Percentiles rank a stretch among this genome's conserved stretches.
These are phyloP conservation scores for Cactoblastis cactorum DNA, from an alignment of 2,888 invertebrate species.

Conservation along the genomic window DNA sequence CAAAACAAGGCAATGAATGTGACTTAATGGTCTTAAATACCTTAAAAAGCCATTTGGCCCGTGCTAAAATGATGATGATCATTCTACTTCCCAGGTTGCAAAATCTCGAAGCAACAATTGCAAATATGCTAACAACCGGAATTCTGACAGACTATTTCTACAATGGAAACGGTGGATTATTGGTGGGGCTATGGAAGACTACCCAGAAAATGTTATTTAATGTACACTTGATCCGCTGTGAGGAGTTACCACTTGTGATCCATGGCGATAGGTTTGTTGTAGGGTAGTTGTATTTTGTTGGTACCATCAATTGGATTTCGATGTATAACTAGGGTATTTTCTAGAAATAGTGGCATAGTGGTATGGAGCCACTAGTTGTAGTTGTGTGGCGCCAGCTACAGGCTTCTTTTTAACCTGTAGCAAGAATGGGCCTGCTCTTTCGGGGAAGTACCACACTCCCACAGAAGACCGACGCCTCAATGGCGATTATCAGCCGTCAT, in stretches of 20 bases:
- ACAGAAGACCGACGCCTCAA: too few relatives aligned
- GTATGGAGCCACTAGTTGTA: too few relatives aligned
- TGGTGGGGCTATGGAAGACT: conserved; percentile 47
- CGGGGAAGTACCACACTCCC: too few relatives aligned
- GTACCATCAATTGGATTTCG: too few relatives aligned
- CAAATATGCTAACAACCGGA: conserved; percentile 51
- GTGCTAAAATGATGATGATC: background rate
- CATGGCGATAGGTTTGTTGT: background rate
- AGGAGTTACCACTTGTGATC: background rate
- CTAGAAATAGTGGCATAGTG: too few relatives aligned
- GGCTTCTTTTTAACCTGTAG: too few relatives aligned
- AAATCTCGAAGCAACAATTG: conserved; percentile 50
- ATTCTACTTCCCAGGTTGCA: conserved; percentile 49
- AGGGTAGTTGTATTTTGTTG: background rate
- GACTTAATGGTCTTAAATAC: too few relatives aligned
- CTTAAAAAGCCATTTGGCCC: background rate
- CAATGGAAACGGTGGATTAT: conserved; percentile 43
- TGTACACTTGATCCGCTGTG: background rate
- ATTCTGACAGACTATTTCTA: conserved; percentile 45
- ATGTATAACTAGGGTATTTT: too few relatives aligned
- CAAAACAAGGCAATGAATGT: too few relatives aligned
- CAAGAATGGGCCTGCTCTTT: too few relatives aligned
- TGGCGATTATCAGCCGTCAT: too few relatives aligned
- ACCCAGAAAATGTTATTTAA: conserved; percentile 26
- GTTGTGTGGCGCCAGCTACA: too few relatives aligned